phyloP scores from a whole-genome alignment of 1,140 invertebrate genomes.

The Zaprionus camerounensis region DNA sequence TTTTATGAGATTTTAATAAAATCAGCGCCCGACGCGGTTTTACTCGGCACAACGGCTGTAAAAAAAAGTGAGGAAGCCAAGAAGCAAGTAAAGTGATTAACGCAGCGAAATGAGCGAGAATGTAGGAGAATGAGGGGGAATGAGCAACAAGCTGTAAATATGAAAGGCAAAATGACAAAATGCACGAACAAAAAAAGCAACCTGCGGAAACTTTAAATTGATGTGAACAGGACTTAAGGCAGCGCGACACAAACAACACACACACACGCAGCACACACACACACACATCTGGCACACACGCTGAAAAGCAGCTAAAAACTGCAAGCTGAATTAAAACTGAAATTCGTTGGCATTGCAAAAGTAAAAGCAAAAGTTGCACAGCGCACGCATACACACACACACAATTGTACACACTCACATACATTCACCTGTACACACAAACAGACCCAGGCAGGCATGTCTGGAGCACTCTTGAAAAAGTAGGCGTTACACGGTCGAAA shows the following conservation, averaged over 20 bases:
- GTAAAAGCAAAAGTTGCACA: slow-evolving; percentile 69
- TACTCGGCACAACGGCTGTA: slow-evolving; percentile 16
- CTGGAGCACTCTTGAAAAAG: slow-evolving; percentile 38
- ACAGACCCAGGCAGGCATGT: not conserved
- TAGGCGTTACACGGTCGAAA: slow-evolving; percentile 70
- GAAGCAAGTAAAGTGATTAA: slow-evolving; percentile 64
- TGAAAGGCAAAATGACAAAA: slow-evolving; percentile 13
- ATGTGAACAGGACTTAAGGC: slow-evolving; percentile 32
- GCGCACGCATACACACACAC: slow-evolving; percentile 25
- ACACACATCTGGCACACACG: slow-evolving; percentile 10
- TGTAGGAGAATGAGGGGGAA: not conserved
- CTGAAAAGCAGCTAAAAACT: slow-evolving; percentile 12
- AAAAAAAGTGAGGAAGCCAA: slow-evolving; percentile 40
- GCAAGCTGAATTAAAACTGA: slow-evolving; percentile 42
- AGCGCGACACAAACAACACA: slow-evolving; percentile 15
- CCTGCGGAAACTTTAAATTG: slow-evolving; percentile 46
- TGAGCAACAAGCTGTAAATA: slow-evolving; percentile 30
- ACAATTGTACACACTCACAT: not conserved
- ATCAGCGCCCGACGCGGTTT: slow-evolving; percentile 37
- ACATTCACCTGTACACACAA: not conserved
- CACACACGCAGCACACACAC: slow-evolving; percentile 5
- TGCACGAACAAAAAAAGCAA: slow-evolving; percentile 6
- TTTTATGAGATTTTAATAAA: slow-evolving; percentile 71
- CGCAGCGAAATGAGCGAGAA: slow-evolving; percentile 38
- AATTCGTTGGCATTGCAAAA: slow-evolving; percentile 45